Base-by-base conservation (phyloP, 2,113 vertebrate genomes). In the Carassius carassius region DNA sequence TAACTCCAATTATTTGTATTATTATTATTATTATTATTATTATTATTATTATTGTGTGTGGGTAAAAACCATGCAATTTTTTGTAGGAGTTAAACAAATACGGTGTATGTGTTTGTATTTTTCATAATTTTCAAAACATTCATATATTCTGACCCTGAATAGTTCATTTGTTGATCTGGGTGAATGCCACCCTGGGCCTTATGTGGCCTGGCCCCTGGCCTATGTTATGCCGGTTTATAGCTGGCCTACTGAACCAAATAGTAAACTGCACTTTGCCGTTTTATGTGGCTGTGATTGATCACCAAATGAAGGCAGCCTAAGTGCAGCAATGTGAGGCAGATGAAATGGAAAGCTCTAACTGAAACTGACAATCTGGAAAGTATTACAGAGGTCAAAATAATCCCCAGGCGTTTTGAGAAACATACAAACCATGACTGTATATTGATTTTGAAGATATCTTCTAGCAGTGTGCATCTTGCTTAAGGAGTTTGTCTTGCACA, bases 261-360 rank as follows among this genome's bases (percentile, higher is more conserved):
- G 74, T 76, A 51, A 76, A 84, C 83, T 76, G 69, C 72, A 84
- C 83, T 58, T 60, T 74, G 79, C 32, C 11, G 74, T 54, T 77
- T 54, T 58, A 86, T 70, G 83, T 74, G 69, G 44, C 29, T 11
- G 35, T 84, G 70, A 84, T 84, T 86, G 76, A 86, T 81, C 73
- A 80, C 73, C 78, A 78, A 87, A 84, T 86, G 72, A 83, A 70
- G 47, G 70, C 49, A 89, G 76, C 47, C 37, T 47, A 89, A 83
- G 83, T 67, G 51, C 72, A 69, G 54, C 62, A 77, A 83, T 83
- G 58, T 11, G 19, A 56, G 37, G 74, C 58, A 85, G 75, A 87
- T 82, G 76, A 83, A 85, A 85, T 78, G 47, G 62, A 84, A 76
- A 81, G 51, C 70, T 44, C 58, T 77, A 67, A 67, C 70, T 17